Evolutionary conservation across 2,113 vertebrate species (phyloP).

Genomic region (Hydropotes inermis): DNA sequence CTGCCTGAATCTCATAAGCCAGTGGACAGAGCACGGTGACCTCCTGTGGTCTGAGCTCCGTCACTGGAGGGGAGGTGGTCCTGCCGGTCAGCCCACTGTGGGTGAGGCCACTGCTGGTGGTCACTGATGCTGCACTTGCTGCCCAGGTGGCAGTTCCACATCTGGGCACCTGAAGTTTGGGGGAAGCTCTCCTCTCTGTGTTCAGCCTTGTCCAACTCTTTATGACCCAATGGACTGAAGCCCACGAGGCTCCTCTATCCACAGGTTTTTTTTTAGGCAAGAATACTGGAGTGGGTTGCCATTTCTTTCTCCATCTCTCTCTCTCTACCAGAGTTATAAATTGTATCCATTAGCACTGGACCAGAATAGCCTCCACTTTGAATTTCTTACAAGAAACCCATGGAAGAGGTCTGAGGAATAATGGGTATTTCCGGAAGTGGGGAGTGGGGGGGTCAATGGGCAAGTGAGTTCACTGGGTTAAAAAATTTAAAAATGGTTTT

Average conservation of each 20-base stretch:
- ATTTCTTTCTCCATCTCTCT: neutral
- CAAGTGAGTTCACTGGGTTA: neutral
- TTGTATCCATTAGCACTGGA: neutral
- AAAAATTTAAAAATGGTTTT: neutral
- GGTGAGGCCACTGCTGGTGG: neutral
- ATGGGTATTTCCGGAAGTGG: neutral
- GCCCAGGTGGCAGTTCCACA: neutral
- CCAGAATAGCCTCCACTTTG: neutral
- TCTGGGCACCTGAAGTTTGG: neutral
- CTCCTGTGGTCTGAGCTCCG: neutral
- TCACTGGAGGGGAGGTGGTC: neutral
- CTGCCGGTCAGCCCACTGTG: rapidly evolving
- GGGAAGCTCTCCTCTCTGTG: neutral
- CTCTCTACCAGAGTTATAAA: neutral
- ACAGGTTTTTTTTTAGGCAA: neutral
- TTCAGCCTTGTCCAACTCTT: neutral
- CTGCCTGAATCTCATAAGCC: neutral
- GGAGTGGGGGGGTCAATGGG: neutral
- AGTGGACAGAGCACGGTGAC: neutral
- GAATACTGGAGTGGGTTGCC: neutral
- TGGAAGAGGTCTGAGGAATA: neutral
- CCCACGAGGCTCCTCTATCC: neutral
- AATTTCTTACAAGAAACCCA: neutral
- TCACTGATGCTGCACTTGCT: neutral
- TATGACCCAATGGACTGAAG: neutral